These are phyloP conservation scores for Scolopax mira DNA, from an alignment of 2,113 vertebrate species.

Conservation along the genomic window DNA sequence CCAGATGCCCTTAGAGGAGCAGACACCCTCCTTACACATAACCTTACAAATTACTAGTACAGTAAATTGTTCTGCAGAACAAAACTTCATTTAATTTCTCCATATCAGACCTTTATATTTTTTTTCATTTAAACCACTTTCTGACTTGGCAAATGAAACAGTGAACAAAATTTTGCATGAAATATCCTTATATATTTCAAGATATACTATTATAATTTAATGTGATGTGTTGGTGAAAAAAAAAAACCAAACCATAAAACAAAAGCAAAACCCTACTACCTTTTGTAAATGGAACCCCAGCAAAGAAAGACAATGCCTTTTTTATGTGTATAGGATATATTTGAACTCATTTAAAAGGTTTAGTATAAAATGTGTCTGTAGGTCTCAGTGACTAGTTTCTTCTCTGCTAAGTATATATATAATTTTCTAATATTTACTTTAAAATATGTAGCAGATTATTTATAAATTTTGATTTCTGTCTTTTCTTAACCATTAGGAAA, in stretches of 20 bases:
- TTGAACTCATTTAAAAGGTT: background rate
- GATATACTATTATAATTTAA: background rate
- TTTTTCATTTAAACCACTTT: background rate
- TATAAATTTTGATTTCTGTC: background rate
- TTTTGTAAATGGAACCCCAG: background rate
- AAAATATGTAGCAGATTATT: background rate
- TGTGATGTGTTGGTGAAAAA: background rate
- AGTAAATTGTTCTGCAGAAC: background rate
- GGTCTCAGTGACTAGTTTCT: background rate
- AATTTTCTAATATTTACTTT: background rate
- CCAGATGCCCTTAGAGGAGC: background rate
- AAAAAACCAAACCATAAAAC: no score
- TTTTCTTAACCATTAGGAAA: slow-evolving; percentile 74
- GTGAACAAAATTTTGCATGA: background rate
- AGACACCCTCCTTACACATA: background rate
- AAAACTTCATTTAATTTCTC: background rate
- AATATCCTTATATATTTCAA: background rate
- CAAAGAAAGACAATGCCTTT: background rate
- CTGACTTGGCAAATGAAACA: background rate
- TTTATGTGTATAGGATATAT: background rate
- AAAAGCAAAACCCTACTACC: accelerated
- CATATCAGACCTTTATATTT: background rate
- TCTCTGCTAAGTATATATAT: background rate
- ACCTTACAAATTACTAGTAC: background rate
- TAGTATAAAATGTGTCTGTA: background rate